Percentiles rank a stretch among this genome's conserved stretches.
Conservation (phyloP, 2,113 vertebrate genomes). For the Menidia beryllina region DNA sequence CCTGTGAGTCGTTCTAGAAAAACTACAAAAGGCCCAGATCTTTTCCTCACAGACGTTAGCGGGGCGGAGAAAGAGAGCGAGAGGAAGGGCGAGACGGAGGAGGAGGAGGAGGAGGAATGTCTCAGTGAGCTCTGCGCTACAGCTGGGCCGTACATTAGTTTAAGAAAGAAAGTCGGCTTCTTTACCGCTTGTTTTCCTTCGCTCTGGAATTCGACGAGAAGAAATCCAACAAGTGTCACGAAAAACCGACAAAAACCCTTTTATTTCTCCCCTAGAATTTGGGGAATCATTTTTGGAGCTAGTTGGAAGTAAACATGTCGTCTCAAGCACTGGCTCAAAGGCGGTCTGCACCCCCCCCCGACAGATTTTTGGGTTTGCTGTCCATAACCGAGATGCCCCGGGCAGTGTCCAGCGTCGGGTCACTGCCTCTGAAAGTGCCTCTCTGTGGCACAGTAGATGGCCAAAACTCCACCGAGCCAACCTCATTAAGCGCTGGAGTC, state of each 20-base stretch:
- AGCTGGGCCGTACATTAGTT: conserved; percentile 69
- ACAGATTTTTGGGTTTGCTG: conserved; percentile 22
- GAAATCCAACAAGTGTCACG: conserved; percentile 53
- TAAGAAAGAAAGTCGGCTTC: conserved; percentile 46
- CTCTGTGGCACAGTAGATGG: not conserved
- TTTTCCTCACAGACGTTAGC: conserved; percentile 62
- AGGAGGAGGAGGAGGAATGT: conserved; percentile 42
- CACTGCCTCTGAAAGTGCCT: conserved; percentile 16
- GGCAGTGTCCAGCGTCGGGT: conserved; percentile 11
- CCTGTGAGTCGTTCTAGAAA: conserved; percentile 47
- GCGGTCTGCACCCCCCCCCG: conserved; percentile 12
- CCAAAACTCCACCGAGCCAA: conserved; percentile 12
- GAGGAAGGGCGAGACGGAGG: not conserved
- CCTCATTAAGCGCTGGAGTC: conserved; percentile 26
- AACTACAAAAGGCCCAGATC: conserved; percentile 69
- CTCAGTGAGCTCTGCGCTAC: conserved; percentile 57
- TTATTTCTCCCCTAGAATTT: conserved; percentile 34
- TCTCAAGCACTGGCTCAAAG: not conserved
- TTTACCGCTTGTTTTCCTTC: conserved; percentile 56
- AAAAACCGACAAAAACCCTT: conserved; percentile 58
- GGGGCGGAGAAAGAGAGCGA: conserved; percentile 40
- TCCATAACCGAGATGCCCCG: conserved; percentile 25
- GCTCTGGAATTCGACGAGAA: conserved; percentile 57
- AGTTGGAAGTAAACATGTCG: conserved; percentile 61
- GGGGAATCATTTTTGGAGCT: conserved; percentile 51